Evolutionary conservation across 2,797 vertebrate genomes (phyloP), one percentile per base, ranked within the genome.

Genomic region (Pyrocephalus nanus): DNA sequence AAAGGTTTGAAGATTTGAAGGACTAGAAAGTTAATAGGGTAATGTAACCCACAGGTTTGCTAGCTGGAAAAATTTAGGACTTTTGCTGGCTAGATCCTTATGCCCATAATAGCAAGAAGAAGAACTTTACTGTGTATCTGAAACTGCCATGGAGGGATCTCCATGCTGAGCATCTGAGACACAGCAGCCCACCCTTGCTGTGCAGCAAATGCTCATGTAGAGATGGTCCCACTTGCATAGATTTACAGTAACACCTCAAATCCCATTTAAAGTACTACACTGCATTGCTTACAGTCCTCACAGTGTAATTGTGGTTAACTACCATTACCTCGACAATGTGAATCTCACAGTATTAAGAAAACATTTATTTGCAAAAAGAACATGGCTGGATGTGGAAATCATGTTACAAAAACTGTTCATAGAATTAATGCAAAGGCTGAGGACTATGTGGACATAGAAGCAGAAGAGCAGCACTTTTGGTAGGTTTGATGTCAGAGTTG

Each of bases 331-430:
- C 26, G 2, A 71, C 30, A 26, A 57, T 3, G 9, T 42, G 11
- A 74, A 71, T 51, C 29, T 58, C 17, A 40, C 4, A 34, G 14
- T 25, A 76, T 70, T 12, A 48, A 77, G 55, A 36, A 45, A 43
- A 62, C 51, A 47, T 81, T 85, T 30, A 34, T 65, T 91, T 77
- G 26, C 11, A 45, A 72, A 75, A 76, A 54, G 6, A 91, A 21
- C 4, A 6, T 8, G 30, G 3, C 42, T 47, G 27, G 16, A 36
- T 58, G 15, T 72, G 20, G 20, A 91, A 88, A 22, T 12, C 0
- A 0, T 36, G 6, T 58, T 72, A 38, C 27, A 64, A 81, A 55
- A 20, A 8, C 22, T 0, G 2, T 57, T 65, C 54, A n/a, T 2
- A 45, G 23, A 38, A 76, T 30, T 14, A 77, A 29, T 3, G 3